phyloP scores from a whole-genome alignment of 2,797 vertebrate genomes.

The Phrynocephalus vlangalii region DNA sequence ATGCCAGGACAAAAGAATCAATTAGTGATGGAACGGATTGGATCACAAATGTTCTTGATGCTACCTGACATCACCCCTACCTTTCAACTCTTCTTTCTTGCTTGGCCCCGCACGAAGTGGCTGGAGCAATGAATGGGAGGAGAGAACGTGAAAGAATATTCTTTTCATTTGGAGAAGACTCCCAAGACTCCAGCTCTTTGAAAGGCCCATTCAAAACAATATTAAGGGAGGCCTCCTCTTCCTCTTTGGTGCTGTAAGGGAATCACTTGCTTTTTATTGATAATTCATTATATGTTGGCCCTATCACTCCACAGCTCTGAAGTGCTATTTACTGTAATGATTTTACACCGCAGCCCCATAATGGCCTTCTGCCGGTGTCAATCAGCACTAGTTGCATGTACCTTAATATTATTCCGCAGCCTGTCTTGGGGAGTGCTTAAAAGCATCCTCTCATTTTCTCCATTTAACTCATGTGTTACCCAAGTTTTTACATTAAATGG shows the following conservation, averaged over 20 bases:
- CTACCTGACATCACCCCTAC: neutral
- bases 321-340: constrained; percentile 81
- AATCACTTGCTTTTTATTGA: constrained; percentile 80
- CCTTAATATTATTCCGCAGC: constrained; percentile 81
- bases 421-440: constrained; percentile 83
- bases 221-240: constrained; percentile 81
- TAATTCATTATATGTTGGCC: constrained; percentile 81
- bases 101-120: neutral
- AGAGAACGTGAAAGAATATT: constrained; percentile 51
- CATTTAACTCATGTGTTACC: constrained; percentile 86
- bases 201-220: constrained; percentile 75
- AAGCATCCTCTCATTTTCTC: constrained; percentile 86
- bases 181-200: constrained; percentile 72
- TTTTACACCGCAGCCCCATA: constrained; percentile 76
- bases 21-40: neutral
- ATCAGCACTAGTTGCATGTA: constrained; percentile 71
- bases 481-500: constrained; percentile 87
- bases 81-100: neutral
- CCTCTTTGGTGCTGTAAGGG: constrained; percentile 74
- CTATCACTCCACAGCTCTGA: constrained; percentile 71
- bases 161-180: constrained; percentile 65
- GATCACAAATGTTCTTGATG: neutral
- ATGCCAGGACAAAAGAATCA: neutral
- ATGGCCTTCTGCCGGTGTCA: constrained; percentile 79
- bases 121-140: neutral